Evolutionary conservation across 2,888 invertebrate genomes (phyloP), one percentile per base, ranked within the genome.

Genomic region (Tipula confusa): DNA sequence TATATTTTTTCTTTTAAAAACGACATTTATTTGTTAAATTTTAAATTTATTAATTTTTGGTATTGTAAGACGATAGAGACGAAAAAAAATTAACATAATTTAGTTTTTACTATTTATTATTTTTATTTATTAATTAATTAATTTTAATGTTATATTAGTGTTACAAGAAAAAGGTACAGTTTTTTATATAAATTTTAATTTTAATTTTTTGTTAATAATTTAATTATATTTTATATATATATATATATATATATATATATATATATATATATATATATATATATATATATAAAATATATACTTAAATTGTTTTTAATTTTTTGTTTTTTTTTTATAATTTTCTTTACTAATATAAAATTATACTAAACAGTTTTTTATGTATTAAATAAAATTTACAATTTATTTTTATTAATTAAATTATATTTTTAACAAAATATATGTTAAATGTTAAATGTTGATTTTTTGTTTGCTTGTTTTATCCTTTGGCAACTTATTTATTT

Each of bases 101-200:
- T 64, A 24, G 24, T 64, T 64, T 48, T 48, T 18, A 48, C 18
- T 48, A 24, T 64, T 64, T 64, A 9, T 64, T 64, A 64, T 18
- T 64, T 24, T 64, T 64, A 64, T 64, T 64, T 24, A 64, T 64
- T 64, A 64, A 64, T 64, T 64, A 24, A 64, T 64, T 64, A 18
- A 48, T 64, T n/a, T n/a, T 43, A 43, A 24, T 64, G 15, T 43
- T 43, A 43, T 64, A n/a, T 64, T 64, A 64, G 64, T 64, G 64
- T 64, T 64, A 64, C 64, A 64, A 64, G 64, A 64, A 64, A 64
- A 64, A 64, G 64, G 64, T 64, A 64, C 64, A 64, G 64, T 64
- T 64, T 64, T 64, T 64, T 24, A 64, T 64, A 64, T 64, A 64
- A 64, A 64, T 64, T 64, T 64, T 24, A 64, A 24, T 64, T 64